phyloP scores from a whole-genome alignment of 2,113 vertebrate species.

The Cryptoleucopteryx plumbea region DNA sequence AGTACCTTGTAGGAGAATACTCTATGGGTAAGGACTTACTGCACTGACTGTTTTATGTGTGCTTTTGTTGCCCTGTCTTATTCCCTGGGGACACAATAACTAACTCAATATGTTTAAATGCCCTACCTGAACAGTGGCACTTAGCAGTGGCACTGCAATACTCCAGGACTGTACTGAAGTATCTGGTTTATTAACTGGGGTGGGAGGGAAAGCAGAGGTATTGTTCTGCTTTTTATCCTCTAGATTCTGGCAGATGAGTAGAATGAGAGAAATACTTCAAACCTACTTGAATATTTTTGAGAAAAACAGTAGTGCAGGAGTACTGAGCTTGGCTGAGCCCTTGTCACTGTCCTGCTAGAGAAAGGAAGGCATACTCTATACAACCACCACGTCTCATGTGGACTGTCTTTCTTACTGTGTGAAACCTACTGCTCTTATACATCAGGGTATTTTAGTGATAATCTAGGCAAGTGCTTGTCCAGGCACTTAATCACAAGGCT shows the following conservation, averaged over 20 bases:
- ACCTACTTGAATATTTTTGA: not conserved
- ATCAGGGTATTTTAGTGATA: not conserved
- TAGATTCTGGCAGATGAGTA: not conserved
- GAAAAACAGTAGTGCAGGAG: not conserved
- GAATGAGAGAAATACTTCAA: not conserved
- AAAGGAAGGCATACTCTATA: not conserved
- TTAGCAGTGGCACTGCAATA: not conserved
- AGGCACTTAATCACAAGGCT: not conserved
- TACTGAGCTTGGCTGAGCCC: not conserved
- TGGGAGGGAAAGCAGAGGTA: not conserved
- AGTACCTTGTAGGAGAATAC: conserved; percentile 93
- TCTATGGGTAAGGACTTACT: conserved; percentile 81
- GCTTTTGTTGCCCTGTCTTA: not conserved
- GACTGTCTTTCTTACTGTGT: not conserved
- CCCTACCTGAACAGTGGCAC: not conserved
- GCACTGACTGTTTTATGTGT: not conserved
- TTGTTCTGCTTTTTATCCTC: not conserved
- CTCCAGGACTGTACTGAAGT: not conserved
- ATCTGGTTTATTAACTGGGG: not conserved
- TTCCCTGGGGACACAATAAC: not conserved
- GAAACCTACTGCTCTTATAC: not conserved
- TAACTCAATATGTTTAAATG: not conserved
- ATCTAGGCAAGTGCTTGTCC: not conserved
- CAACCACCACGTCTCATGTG: not conserved
- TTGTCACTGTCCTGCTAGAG: not conserved